A percentile compares a stretch with the other conserved stretches of the same genome.
phyloP scores from a whole-genome alignment of 2,113 vertebrate species.

The Myotis yumanensis region DNA sequence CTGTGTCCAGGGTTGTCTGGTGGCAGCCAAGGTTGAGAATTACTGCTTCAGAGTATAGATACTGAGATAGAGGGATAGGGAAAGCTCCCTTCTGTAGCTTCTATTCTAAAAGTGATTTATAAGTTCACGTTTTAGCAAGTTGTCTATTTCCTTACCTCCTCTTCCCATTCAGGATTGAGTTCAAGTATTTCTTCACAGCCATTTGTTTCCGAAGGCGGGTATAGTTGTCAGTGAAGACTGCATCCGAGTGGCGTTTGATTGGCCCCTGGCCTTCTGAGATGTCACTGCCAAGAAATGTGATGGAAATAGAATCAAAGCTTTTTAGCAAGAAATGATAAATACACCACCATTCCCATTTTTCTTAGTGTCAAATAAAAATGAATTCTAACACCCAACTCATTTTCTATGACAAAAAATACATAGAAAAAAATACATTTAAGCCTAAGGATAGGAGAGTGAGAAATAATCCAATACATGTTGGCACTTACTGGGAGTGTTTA shows the following conservation, averaged over 20 bases:
- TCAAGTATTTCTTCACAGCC: slow-evolving; percentile 97
- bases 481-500: background rate
- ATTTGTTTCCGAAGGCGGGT: slow-evolving; percentile 97
- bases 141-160: slow-evolving; percentile 88
- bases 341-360: background rate
- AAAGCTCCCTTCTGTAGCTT: background rate
- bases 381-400: background rate
- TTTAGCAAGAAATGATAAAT: background rate
- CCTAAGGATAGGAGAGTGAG: background rate
- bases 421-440: background rate
- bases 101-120: background rate
- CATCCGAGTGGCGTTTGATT: slow-evolving; percentile 96
- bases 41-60: background rate
- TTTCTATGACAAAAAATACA: background rate
- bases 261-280: slow-evolving; percentile 87
- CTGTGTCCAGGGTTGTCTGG: background rate
- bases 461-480: background rate
- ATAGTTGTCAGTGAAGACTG: slow-evolving; percentile 98
- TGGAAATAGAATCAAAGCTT: background rate
- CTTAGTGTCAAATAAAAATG: background rate
- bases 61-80: background rate
- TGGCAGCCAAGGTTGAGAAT: background rate
- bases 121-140: background rate
- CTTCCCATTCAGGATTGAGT: slow-evolving; percentile 93
- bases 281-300: slow-evolving; percentile 79